phyloP scores from a whole-genome alignment of 2,113 vertebrate species.

The Notarius quadriscutis region DNA sequence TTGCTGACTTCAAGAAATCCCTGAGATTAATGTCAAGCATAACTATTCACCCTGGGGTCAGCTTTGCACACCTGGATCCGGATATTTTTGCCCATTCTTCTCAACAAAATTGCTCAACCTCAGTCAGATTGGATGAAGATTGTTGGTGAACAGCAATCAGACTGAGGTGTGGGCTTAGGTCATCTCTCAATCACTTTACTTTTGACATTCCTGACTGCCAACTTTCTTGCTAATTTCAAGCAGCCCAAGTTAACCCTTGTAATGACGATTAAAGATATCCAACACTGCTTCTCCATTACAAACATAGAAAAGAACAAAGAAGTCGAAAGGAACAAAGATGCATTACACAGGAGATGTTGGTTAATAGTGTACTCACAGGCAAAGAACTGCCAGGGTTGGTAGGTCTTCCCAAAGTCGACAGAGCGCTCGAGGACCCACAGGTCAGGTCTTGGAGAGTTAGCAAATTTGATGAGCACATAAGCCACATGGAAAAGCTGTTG shows the following conservation, averaged over 20 bases:
- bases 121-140: background rate
- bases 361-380: slow-evolving; percentile 83
- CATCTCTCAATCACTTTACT: background rate
- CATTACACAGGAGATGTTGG: background rate
- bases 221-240: background rate
- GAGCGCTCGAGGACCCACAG: slow-evolving; percentile 96
- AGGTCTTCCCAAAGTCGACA: slow-evolving; percentile 85
- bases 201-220: background rate
- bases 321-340: background rate
- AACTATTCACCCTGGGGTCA: background rate
- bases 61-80: slow-evolving; percentile 3
- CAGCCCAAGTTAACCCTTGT: background rate
- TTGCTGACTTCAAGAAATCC: background rate
- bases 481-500: slow-evolving; percentile 94
- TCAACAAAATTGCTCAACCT: background rate
- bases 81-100: background rate
- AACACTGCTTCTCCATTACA: background rate
- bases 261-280: background rate
- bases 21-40: background rate
- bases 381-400: slow-evolving; percentile 95
- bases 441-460: slow-evolving; percentile 94
- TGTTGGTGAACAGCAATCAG: background rate
- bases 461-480: slow-evolving; percentile 95
- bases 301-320: background rate
- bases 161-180: background rate